These are phyloP conservation scores for Clarias batrachus DNA, from an alignment of 2,113 vertebrate genomes.

Conservation along the genomic window DNA sequence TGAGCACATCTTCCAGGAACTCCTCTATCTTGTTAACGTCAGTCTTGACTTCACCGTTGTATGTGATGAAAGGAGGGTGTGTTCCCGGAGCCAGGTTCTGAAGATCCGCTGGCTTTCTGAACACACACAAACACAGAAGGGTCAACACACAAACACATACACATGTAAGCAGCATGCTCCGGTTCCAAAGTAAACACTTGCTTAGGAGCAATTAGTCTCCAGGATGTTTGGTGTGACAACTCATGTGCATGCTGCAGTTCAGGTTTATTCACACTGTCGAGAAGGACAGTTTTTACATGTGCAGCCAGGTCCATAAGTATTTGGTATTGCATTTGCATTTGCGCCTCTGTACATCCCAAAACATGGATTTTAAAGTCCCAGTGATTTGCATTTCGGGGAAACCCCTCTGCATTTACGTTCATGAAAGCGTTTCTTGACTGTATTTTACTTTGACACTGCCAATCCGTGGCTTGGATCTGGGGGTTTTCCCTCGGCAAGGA, in stretches of 20 bases:
- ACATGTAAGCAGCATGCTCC: not conserved
- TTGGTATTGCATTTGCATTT: too few species aligned
- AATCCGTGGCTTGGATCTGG: too few species aligned
- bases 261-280: not conserved
- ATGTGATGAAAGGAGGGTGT: conserved; percentile 96
- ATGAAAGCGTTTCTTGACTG: too few species aligned
- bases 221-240: not conserved
- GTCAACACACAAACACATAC: not conserved
- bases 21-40: conserved; percentile 99
- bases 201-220: not conserved
- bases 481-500: too few species aligned
- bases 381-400: too few species aligned
- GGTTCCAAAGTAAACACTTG: not conserved
- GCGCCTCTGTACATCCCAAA: too few species aligned
- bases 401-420: too few species aligned
- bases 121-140: not conserved
- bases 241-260: not conserved
- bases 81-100: conserved; percentile 97
- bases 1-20: conserved; percentile 94
- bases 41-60: conserved; percentile 93
- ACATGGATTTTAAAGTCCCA: too few species aligned
- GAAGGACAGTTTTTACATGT: too few species aligned
- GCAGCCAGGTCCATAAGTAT: too few species aligned
- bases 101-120: conserved; percentile 95
- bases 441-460: too few species aligned